Evolutionary conservation across 1,140 invertebrate species (phyloP).

Genomic region (Harlomillsia oculata): DNA sequence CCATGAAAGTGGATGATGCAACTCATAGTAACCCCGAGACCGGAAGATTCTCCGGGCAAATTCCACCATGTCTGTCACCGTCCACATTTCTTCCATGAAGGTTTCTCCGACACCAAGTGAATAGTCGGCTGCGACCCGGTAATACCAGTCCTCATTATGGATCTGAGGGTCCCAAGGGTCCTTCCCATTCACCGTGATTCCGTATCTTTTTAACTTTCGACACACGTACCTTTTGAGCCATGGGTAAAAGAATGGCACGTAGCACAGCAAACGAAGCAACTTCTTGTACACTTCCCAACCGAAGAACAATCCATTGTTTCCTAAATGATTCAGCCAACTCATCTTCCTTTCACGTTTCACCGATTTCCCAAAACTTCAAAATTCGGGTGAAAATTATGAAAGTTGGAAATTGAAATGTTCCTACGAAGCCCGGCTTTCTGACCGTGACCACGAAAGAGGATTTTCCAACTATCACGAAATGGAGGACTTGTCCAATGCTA

Average conservation of each 20-base stretch:
- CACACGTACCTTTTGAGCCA: neutral
- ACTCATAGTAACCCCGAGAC: constrained; percentile 4
- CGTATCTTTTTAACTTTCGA: neutral
- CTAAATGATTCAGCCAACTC: constrained; percentile 4
- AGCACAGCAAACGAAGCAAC: neutral
- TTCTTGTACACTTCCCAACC: constrained; percentile 3
- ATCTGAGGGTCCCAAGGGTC: constrained; percentile 7
- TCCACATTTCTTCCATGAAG: constrained; percentile 16
- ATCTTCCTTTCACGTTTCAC: too few relatives aligned
- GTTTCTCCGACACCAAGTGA: constrained; percentile 18
- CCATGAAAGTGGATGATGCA: constrained; percentile 6
- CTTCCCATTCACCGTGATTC: neutral
- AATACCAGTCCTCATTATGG: constrained; percentile 3
- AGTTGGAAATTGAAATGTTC: too few relatives aligned
- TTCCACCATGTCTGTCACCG: neutral
- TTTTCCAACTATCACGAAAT: too few relatives aligned
- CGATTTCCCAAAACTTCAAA: too few relatives aligned
- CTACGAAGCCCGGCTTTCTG: too few relatives aligned
- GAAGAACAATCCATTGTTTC: neutral
- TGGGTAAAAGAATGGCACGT: neutral
- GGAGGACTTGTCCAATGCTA: too few relatives aligned
- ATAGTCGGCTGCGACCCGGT: constrained; percentile 8
- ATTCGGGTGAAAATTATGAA: too few relatives aligned
- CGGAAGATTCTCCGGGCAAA: constrained; percentile 6
- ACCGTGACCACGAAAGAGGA: too few relatives aligned